Evolutionary conservation across 2,888 invertebrate species (phyloP), one percentile per base, ranked within the genome.

Genomic region (Rhynchonema sp.): DNA sequence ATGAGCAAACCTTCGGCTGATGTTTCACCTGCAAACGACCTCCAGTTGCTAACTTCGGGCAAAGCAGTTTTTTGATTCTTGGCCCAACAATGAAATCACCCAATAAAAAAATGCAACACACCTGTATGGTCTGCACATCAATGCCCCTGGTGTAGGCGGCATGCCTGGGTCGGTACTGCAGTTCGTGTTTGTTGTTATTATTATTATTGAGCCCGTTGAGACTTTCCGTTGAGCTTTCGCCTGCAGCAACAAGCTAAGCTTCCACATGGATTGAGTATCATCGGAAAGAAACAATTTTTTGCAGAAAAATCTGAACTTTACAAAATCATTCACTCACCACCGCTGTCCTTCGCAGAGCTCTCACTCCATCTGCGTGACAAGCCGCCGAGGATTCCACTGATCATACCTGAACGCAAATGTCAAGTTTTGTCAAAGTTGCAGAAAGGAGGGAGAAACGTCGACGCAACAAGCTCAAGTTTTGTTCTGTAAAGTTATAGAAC

Each of bases 121-220:
- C n/a, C n/a, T 3, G 9, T 6, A 80, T 77, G 69, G 80, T 80
- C 70, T 82, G 81, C 57, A 82, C 78, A 65, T 81, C 80, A 61
- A 83, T 79, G 59, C 83, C 83, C 66, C 79, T 78, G 0, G 83
- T 83, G 65, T 81, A 82, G 62, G 77, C 77, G 65, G 80, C 78
- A 61, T 71, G 67, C 61, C 55, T 29, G 28, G 63, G 59, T 27
- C 13, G 23, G 53, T 2, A 30, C 26, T 60, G 60, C 46, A 60
- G 22, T 17, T 23, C 27, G 46, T 59, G 57, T 17, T 57, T 57
- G 26, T 38, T 30, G 49, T 49, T 49, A n/a, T 49, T 49, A n/a
- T 49, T 49, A n/a, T 49, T 49, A n/a, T 3, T 17, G 53, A 1
- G 9, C 22, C 28, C 30, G 52, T 17, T 59, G 55, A 1, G 30